Conservation (phyloP, 2,797 vertebrate genomes). For the Graptemys geographica region DNA sequence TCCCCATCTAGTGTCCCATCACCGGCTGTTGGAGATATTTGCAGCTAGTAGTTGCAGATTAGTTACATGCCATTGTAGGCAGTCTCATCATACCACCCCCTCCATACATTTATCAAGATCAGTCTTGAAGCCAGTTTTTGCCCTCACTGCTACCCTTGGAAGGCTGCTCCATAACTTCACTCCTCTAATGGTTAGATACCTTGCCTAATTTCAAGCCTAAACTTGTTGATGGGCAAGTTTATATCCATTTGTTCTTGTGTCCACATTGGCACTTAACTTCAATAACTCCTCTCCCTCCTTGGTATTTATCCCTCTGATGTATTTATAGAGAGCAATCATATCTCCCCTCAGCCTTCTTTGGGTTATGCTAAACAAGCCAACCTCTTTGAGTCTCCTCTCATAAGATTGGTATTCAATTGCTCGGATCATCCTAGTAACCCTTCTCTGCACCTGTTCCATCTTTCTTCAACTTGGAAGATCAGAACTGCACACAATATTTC, state of each 20-base stretch:
- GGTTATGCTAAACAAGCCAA: background rate
- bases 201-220: background rate
- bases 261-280: background rate
- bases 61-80: background rate
- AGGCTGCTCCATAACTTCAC: background rate
- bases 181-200: background rate
- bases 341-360: background rate
- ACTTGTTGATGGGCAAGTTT: background rate
- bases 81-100: background rate
- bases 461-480: background rate
- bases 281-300: background rate
- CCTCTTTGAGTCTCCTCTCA: background rate
- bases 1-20: background rate
- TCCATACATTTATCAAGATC: background rate
- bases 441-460: background rate
- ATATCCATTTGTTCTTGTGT: background rate
- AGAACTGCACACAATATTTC: background rate
- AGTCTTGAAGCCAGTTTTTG: too few relatives aligned
- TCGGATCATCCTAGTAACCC: background rate
- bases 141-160: too few relatives aligned
- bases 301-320: background rate
- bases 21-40: background rate
- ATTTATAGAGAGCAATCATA: background rate
- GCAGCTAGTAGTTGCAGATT: background rate
- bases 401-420: background rate